Base-by-base conservation (phyloP, 1,140 invertebrate genomes). In the Triops longicaudatus region DNA sequence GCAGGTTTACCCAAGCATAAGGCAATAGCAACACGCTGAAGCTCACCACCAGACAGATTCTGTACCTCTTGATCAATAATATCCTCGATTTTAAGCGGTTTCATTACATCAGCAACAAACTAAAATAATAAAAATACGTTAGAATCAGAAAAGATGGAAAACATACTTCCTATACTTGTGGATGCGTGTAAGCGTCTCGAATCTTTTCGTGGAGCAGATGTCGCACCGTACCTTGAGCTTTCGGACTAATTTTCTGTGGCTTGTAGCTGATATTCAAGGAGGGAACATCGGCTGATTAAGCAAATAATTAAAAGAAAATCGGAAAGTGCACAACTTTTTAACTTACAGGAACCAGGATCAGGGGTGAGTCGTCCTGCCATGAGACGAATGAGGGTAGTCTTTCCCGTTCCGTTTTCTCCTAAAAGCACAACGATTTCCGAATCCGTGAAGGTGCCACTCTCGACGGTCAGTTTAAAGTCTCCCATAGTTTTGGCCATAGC, bases 61-160 rank as follows among this genome's bases (percentile, higher is more conserved):
- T 98, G 96, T 10, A 99, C 96, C 85, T 99, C 97, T 85, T 99
- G 96, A 85, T 99, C 98, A 86, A 99, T 96, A 37, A 99, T 94
- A 82, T 95, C 93, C 79, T 99, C 98, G 79, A 99, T 98, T 84
- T 95, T 94, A 82, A 99, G 88, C 1, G 98, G 98, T 85, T 98
- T 99, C 91, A 99, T 96, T 0, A 99, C 97, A 84, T 99, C 98
- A n/a, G 96, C 96, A 79, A 97, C 91, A 85, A 99, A 99, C 88
- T 95, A 87, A 41, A 83, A 82, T 75, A 26, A 50, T 41, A 76
- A 71, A 22, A 44, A 6, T 14, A 77, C 10, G 12, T 78, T 41
- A 14, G 26, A 22, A 31, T 42, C 26, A 71, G 14, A 31, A 17
- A 72, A 22, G 31, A 74, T 74, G 28, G 73, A 74, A 72, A 73